A percentile compares a stretch with the other conserved stretches of the same genome.
Conservation (phyloP, 2,113 vertebrate genomes). For the Planiliza haematocheilus region DNA sequence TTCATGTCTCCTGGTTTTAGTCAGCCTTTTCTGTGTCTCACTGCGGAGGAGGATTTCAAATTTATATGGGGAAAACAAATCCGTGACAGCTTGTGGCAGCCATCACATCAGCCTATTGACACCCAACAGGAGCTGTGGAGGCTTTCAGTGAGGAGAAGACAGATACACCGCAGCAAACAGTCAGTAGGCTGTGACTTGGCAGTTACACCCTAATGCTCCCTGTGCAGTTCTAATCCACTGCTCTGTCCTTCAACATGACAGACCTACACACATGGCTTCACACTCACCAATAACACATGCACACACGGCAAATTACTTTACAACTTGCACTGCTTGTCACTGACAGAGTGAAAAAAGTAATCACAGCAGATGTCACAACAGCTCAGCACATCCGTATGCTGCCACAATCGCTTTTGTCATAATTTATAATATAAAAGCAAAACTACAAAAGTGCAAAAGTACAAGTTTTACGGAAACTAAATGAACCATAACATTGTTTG, state of each 20-base stretch:
- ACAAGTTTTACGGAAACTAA: too few species aligned
- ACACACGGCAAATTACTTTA: conserved; percentile 67
- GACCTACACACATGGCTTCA: conserved; percentile 67
- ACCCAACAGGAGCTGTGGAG: not conserved
- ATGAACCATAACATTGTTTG: too few species aligned
- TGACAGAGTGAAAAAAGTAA: conserved; percentile 65
- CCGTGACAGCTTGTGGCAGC: conserved; percentile 12
- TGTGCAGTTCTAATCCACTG: conserved; percentile 70
- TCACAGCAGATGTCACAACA: conserved; percentile 74
- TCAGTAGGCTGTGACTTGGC: conserved; percentile 56
- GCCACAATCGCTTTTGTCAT: conserved; percentile 60
- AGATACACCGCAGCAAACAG: conserved; percentile 42
- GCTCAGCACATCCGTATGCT: conserved; percentile 62
- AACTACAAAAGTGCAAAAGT: too few species aligned
- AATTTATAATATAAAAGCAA: not conserved
- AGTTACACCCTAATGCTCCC: conserved; percentile 62
- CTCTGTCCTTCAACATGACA: conserved; percentile 67
- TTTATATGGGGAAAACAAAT: conserved; percentile 11
- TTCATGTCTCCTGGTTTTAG: conserved; percentile 43
- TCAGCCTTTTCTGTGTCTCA: conserved; percentile 45
- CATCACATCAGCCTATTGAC: conserved; percentile 14
- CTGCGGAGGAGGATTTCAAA: conserved; percentile 23
- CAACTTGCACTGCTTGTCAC: conserved; percentile 47
- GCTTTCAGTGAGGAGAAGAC: conserved; percentile 24
- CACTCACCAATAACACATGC: conserved; percentile 39